Conservation (phyloP, 2,797 vertebrate species). For the Picus viridis region DNA sequence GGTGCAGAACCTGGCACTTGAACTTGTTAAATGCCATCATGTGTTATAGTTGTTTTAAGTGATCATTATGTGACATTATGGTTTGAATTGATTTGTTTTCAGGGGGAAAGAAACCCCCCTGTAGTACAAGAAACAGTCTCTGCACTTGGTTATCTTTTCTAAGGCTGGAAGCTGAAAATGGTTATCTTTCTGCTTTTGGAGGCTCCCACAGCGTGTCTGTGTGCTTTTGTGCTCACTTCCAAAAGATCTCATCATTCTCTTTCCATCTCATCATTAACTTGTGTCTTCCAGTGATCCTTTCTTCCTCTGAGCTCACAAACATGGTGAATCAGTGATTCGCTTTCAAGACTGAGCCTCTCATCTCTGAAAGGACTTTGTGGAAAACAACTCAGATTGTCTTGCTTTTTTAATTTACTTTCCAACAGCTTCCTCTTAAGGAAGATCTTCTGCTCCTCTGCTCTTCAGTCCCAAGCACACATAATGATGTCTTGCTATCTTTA, state of each 20-base stretch:
- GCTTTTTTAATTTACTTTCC: background rate
- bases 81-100: background rate
- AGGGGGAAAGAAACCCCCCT: background rate
- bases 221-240: background rate
- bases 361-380: background rate
- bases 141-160: background rate
- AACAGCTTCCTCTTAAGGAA: background rate
- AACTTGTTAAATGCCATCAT: no score
- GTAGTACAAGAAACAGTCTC: background rate
- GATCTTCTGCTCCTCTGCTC: background rate
- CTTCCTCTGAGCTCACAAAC: background rate
- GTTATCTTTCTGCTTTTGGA: background rate
- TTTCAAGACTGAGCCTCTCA: background rate
- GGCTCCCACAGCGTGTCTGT: background rate
- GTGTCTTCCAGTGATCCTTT: background rate
- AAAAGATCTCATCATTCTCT: background rate
- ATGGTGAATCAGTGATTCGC: background rate
- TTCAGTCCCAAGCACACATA: background rate
- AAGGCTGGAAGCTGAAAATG: background rate
- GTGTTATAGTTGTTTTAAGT: no score
- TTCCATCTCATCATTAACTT: background rate
- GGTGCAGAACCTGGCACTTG: no score
- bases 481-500: constrained; percentile 32
- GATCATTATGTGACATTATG: no score
- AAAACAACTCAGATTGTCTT: background rate